phyloP scores from a whole-genome alignment of 2,797 vertebrate genomes.

The Bryconaethiops microstoma region DNA sequence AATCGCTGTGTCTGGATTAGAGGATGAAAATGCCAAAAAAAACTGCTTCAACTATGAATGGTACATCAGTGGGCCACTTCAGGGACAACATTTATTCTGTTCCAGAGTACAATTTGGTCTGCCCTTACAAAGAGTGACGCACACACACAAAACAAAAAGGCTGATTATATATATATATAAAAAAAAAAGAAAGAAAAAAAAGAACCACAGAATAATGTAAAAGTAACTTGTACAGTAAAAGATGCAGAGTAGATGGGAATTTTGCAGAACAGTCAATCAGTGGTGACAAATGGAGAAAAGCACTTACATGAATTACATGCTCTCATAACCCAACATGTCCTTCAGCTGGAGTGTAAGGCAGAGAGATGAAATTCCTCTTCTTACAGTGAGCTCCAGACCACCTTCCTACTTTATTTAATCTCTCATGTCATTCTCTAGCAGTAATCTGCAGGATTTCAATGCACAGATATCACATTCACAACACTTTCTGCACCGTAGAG shows the following conservation, averaged over 20 bases:
- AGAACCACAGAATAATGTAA: no score
- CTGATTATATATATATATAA: conserved; percentile 33
- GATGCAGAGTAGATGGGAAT: neutral
- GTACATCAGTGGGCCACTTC: neutral
- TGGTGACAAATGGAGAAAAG: conserved; percentile 1
- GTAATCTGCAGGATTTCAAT: neutral
- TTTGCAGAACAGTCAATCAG: neutral
- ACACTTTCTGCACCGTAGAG: neutral
- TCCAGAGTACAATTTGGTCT: conserved; percentile 50
- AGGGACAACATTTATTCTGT: conserved; percentile 51
- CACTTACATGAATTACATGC: neutral
- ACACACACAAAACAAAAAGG: conserved; percentile 30
- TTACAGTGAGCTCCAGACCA: conserved; percentile 4
- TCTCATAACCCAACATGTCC: neutral
- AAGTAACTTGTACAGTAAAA: neutral
- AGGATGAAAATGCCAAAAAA: no score
- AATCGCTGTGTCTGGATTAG: no score
- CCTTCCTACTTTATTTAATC: neutral
- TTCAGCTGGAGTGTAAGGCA: conserved; percentile 3
- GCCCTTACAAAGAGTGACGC: conserved; percentile 39
- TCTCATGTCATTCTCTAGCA: neutral
- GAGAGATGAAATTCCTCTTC: conserved; percentile 5
- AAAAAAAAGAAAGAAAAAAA: neutral
- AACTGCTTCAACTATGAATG: no score
- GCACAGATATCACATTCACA: conserved; percentile 14